Evolutionary conservation across 1,140 invertebrate species (phyloP).

Genomic region (Hyposmocoma kahamanoa): DNA sequence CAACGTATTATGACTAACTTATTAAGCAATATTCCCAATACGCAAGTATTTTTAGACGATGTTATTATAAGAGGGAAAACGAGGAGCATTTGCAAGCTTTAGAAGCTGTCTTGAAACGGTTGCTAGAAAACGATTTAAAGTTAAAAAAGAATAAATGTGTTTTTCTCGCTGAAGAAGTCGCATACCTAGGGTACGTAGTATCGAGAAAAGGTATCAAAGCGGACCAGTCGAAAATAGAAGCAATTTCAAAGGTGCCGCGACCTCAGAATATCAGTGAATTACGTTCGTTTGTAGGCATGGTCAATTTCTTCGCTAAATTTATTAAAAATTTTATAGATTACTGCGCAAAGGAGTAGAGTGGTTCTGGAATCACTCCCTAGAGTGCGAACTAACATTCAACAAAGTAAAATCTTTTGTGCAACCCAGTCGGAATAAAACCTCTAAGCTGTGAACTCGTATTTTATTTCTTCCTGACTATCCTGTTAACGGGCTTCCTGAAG

Average conservation of each 20-base stretch:
- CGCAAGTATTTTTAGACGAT: constrained; percentile 1
- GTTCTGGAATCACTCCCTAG: neutral
- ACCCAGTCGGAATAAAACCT: no score
- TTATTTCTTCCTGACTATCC: no score
- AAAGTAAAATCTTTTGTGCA: no score
- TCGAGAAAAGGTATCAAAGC: neutral
- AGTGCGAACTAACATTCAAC: neutral
- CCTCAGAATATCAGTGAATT: neutral
- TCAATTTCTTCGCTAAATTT: constrained; percentile 5
- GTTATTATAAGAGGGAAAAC: neutral
- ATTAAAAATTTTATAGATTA: constrained; percentile 2
- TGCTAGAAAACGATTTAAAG: neutral
- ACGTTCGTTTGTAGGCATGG: constrained; percentile 4
- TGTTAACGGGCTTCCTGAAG: no score
- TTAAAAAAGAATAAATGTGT: neutral
- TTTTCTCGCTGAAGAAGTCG: neutral
- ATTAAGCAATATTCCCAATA: neutral
- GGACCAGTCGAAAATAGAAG: neutral
- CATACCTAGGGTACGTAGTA: neutral
- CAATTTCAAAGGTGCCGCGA: neutral
- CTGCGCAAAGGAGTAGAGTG: neutral
- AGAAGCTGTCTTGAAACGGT: neutral
- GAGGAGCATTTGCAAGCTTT: neutral
- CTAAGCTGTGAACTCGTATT: no score
- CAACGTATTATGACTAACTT: constrained; percentile 1